Evolutionary conservation across 2,888 invertebrate genomes (phyloP).

Genomic region (Hesperia comma): DNA sequence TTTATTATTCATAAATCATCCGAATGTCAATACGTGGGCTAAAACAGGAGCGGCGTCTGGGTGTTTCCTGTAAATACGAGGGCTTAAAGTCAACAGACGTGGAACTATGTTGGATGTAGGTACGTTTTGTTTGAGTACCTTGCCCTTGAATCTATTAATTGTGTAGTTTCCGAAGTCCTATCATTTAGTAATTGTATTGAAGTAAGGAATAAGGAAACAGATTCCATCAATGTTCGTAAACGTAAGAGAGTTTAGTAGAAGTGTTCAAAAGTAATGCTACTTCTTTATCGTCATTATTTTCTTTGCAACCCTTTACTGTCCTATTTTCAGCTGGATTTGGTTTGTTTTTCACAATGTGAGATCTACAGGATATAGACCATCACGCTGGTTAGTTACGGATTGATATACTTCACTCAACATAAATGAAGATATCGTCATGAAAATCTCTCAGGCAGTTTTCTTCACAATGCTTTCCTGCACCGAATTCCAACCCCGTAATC

Average conservation of each 20-base stretch:
- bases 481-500: too few species aligned
- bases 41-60: slow-evolving; percentile 30
- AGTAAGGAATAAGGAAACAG: too few species aligned
- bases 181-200: not conserved
- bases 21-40: slow-evolving; percentile 62
- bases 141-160: not conserved
- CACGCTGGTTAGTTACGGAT: not conserved
- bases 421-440: too few species aligned
- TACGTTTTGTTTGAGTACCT: not conserved
- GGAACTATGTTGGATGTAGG: not conserved
- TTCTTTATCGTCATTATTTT: too few species aligned
- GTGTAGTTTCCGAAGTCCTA: not conserved
- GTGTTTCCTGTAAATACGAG: slow-evolving; percentile 30
- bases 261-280: too few species aligned
- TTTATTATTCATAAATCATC: slow-evolving; percentile 75
- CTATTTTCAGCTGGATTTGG: too few species aligned
- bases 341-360: too few species aligned
- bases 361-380: too few species aligned
- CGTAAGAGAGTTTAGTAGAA: too few species aligned
- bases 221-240: too few species aligned
- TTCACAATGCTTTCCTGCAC: not conserved
- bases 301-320: too few species aligned
- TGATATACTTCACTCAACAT: not conserved
- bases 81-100: slow-evolving; percentile 15
- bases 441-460: too few species aligned